Conservation (phyloP, 2,113 vertebrate species). For the Hassar affinis region DNA sequence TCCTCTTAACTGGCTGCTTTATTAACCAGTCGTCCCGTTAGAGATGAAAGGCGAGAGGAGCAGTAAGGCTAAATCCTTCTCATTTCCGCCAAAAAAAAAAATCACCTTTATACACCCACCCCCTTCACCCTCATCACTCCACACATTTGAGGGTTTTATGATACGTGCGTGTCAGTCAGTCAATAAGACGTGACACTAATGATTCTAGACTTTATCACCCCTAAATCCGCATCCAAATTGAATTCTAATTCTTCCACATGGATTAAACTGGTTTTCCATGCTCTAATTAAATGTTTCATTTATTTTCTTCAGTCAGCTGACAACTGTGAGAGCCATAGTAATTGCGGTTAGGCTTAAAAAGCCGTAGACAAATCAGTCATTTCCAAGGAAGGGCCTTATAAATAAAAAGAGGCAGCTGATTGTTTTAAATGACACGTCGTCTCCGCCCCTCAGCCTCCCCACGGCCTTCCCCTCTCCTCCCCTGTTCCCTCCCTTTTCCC, state of each 20-base stretch:
- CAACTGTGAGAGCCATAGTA: neutral
- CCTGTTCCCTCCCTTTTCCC: constrained; percentile 27
- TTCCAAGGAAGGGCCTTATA: neutral
- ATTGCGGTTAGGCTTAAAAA: neutral
- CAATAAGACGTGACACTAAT: constrained; percentile 39
- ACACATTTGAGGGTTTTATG: constrained; percentile 65
- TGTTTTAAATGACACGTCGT: constrained; percentile 51
- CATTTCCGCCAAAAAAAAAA: constrained; percentile 42
- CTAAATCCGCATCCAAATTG: constrained; percentile 56
- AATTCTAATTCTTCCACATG: constrained; percentile 67
- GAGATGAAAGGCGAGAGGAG: constrained; percentile 68
- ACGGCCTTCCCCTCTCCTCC: constrained; percentile 15
- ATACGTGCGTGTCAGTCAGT: constrained; percentile 75
- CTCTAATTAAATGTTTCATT: neutral
- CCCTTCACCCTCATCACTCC: constrained; percentile 37
- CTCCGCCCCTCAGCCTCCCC: constrained; percentile 34
- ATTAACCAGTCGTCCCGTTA: constrained; percentile 79
- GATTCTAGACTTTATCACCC: constrained; percentile 44
- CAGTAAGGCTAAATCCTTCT: constrained; percentile 42
- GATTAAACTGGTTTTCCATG: neutral
- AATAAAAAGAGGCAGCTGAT: constrained; percentile 49
- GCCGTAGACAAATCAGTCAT: neutral
- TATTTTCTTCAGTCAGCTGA: neutral
- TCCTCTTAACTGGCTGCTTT: constrained; percentile 79
- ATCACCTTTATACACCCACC: constrained; percentile 3